Evolutionary conservation across 2,113 vertebrate species (phyloP).

Genomic region (Hipposideros armiger): DNA sequence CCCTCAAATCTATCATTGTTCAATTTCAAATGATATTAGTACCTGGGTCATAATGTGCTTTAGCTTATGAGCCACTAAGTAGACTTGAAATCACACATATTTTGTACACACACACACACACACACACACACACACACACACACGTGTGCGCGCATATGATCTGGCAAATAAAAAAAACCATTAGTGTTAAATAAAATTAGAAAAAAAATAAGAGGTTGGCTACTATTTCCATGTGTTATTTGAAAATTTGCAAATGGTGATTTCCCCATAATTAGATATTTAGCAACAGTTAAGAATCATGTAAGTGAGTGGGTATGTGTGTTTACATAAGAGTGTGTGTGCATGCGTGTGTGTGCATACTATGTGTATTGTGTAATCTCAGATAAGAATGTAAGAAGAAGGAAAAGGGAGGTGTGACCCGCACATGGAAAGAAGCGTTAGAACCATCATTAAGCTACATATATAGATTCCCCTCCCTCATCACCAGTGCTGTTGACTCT

Average conservation of each 20-base stretch:
- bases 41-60: background rate
- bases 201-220: background rate
- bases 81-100: background rate
- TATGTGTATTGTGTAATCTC: background rate
- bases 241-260: background rate
- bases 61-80: background rate
- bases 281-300: background rate
- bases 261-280: background rate
- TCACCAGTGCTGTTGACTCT: background rate
- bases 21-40: background rate
- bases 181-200: background rate
- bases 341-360: background rate
- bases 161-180: background rate
- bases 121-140: too few species aligned
- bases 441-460: background rate
- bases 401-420: background rate
- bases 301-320: background rate
- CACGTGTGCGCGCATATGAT: background rate
- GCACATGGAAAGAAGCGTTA: background rate
- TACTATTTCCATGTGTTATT: background rate
- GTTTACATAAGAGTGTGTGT: background rate
- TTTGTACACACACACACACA: too few species aligned
- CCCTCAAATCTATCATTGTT: background rate
- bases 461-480: background rate
- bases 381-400: conserved; percentile 27